phyloP scores from a whole-genome alignment of 2,113 vertebrate genomes.

The Corythoichthys haematopterus region DNA sequence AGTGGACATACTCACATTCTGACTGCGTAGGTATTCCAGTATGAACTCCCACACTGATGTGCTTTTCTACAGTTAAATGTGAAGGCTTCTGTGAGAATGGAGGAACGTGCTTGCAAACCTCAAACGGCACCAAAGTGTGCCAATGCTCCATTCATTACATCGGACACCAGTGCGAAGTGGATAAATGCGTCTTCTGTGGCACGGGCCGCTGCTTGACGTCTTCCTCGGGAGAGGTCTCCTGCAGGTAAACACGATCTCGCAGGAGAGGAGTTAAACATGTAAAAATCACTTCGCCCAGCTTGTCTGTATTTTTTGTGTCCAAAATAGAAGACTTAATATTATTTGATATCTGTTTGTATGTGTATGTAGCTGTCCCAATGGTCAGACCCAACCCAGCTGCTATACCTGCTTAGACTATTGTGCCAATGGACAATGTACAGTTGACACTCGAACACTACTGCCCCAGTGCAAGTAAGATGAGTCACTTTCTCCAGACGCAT shows the following conservation, averaged over 20 bases:
- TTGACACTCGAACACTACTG: constrained; percentile 74
- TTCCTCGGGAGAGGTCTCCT: constrained; percentile 79
- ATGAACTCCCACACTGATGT: background rate
- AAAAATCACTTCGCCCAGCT: background rate
- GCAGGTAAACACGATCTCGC: constrained; percentile 71
- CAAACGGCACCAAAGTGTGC: constrained; percentile 74
- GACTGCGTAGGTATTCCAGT: background rate
- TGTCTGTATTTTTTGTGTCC: background rate
- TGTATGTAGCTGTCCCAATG: constrained; percentile 72
- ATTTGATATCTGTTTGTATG: background rate
- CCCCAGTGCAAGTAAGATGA: constrained; percentile 83
- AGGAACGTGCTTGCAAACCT: constrained; percentile 78
- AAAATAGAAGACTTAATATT: too few species aligned
- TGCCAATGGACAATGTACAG: constrained; percentile 82
- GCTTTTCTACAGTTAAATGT: constrained; percentile 73
- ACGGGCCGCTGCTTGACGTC: constrained; percentile 79
- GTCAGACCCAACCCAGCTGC: constrained; percentile 82
- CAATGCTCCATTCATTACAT: constrained; percentile 79
- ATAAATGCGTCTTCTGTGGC: constrained; percentile 86
- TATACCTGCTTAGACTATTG: constrained; percentile 88
- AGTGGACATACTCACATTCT: constrained; percentile 56
- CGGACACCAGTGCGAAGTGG: constrained; percentile 77
- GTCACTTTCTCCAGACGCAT: background rate
- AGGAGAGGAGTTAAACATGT: background rate
- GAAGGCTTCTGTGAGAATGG: constrained; percentile 80